phyloP scores from a whole-genome alignment of 2,888 invertebrate genomes.

The Andrena dorsata region DNA sequence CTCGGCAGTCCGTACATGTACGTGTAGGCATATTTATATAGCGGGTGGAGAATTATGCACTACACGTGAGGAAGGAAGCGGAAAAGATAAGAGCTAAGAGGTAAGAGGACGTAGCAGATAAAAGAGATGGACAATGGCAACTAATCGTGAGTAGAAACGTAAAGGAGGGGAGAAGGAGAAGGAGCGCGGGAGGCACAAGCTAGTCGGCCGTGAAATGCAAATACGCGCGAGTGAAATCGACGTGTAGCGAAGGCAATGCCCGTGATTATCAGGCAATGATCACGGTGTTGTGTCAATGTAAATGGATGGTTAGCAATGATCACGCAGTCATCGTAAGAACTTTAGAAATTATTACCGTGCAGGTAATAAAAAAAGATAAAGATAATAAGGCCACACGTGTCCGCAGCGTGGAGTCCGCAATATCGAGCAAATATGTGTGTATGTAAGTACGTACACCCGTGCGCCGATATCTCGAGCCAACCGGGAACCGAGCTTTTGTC shows the following conservation, averaged over 20 bases:
- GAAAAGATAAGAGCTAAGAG: too few relatives aligned
- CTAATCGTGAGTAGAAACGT: too few relatives aligned
- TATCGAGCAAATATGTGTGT: not conserved
- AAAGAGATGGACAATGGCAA: too few relatives aligned
- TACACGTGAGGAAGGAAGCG: too few relatives aligned
- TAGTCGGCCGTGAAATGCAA: not conserved
- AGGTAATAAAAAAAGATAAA: conserved; percentile 22
- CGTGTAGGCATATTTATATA: too few relatives aligned
- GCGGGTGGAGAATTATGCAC: too few relatives aligned
- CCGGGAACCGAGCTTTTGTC: conserved; percentile 5
- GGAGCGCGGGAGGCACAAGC: too few relatives aligned
- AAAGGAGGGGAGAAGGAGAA: too few relatives aligned
- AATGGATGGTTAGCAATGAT: conserved; percentile 42
- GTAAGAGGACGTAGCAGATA: too few relatives aligned
- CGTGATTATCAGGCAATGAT: conserved; percentile 56
- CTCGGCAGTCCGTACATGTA: too few relatives aligned
- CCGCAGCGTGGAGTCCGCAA: conserved; percentile 18
- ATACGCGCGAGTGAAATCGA: not conserved
- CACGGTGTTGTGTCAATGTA: conserved; percentile 37
- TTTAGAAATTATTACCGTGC: conserved; percentile 3
- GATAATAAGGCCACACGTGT: conserved; percentile 33
- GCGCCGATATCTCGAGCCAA: conserved; percentile 53
- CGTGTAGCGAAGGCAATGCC: not conserved
- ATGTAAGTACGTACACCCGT: not conserved
- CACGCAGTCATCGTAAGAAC: conserved; percentile 36